Base-by-base conservation (phyloP, 2,888 invertebrate species). In the Molorchus minor region DNA sequence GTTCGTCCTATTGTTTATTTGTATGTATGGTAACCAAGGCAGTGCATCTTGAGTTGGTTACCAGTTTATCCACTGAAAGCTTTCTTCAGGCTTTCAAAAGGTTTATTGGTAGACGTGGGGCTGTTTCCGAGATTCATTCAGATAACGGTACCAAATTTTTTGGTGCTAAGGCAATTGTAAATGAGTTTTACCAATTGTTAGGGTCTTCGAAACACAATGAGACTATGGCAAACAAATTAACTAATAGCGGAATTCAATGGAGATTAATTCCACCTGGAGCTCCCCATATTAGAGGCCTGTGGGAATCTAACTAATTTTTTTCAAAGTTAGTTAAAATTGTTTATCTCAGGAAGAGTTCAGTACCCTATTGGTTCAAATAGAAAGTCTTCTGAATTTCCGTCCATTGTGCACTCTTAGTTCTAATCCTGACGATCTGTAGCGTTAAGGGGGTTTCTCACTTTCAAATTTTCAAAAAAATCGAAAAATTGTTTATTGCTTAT, bases 1-100 rank as follows among this genome's bases (percentile, higher is more conserved):
- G 19, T n/a, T n/a, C n/a, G n/a, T n/a, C n/a, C n/a, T n/a, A n/a
- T n/a, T n/a, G n/a, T n/a, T n/a, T n/a, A n/a, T n/a, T 45, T 30
- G 13, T 54, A 17, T 54, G 35, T 25, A 25, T 41, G 29, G 17
- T 12, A 8, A 52, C 41, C 12, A 56, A 51, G 15, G 56, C 49
- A 12, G n/a, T n/a, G n/a, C n/a, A n/a, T n/a, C n/a, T n/a, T n/a
- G n/a, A n/a, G n/a, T n/a, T n/a, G n/a, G n/a, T n/a, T n/a, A n/a
- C n/a, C n/a, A n/a, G n/a, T n/a, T n/a, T n/a, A n/a, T n/a, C n/a
- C n/a, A n/a, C n/a, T n/a, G n/a, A n/a, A n/a, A n/a, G n/a, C n/a
- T n/a, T n/a, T n/a, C n/a, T n/a, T n/a, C n/a, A n/a, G n/a, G 54
- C 55, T 8, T 59, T 60, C 44, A 56, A 60, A 44, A 12, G 60